These are phyloP conservation scores for Centruroides vittatus DNA, from an alignment of 1,140 invertebrate species.

Conservation along the genomic window DNA sequence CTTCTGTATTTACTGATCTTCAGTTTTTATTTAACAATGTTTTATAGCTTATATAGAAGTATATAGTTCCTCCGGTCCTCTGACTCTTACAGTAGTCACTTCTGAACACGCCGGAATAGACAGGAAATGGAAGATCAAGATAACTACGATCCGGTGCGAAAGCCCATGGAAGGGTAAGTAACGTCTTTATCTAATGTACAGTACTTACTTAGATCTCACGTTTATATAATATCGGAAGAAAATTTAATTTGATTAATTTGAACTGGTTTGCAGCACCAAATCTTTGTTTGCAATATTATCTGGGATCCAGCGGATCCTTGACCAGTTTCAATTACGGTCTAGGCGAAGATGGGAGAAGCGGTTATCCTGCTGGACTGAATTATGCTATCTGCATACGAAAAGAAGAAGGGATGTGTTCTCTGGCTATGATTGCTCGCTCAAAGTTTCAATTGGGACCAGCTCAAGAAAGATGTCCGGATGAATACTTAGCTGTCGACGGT, in stretches of 20 bases:
- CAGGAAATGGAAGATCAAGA: conserved; percentile 14
- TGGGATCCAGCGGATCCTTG: conserved; percentile 43
- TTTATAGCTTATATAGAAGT: conserved; percentile 44
- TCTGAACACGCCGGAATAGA: conserved; percentile 22
- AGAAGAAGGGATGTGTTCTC: conserved; percentile 19
- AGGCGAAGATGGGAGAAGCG: neutral
- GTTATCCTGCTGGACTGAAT: conserved; percentile 38
- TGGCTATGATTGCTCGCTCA: neutral
- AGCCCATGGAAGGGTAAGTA: conserved; percentile 37
- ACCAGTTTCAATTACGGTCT: conserved; percentile 45
- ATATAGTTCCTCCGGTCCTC: conserved; percentile 5
- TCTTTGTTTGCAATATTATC: conserved; percentile 65
- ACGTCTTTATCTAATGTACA: neutral
- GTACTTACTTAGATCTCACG: neutral
- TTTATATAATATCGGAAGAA: neutral
- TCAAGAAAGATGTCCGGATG: neutral
- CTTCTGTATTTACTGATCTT: no score
- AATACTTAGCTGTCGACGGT: conserved; percentile 5
- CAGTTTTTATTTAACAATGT: no score
- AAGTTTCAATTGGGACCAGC: no score
- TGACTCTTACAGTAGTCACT: conserved; percentile 30
- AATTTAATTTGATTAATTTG: neutral
- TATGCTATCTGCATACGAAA: conserved; percentile 23
- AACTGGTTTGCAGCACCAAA: conserved; percentile 38
- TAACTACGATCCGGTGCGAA: conserved; percentile 15